Percentiles rank a stretch among this genome's conserved stretches.
Evolutionary conservation across 2,113 vertebrate genomes (phyloP).

Genomic region (Aphyosemion australe): DNA sequence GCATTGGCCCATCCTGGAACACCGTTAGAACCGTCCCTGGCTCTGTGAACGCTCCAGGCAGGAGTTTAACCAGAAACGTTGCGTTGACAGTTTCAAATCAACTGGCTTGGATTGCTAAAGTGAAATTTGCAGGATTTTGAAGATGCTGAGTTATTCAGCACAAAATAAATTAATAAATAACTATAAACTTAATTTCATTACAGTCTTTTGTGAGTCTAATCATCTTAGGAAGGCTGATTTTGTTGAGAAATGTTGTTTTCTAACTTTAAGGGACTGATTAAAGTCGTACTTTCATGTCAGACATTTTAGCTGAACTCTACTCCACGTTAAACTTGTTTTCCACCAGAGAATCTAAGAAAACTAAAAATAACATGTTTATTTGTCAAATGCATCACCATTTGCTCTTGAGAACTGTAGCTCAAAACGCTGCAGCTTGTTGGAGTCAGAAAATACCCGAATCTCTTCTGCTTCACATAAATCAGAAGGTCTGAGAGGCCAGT

Average conservation of each 20-base stretch:
- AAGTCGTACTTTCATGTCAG: too few species aligned
- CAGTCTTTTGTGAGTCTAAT: neutral
- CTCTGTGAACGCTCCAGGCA: too few species aligned
- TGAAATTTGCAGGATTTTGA: neutral
- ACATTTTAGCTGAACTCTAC: too few species aligned
- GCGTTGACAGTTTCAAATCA: too few species aligned
- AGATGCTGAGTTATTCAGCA: neutral
- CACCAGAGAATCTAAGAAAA: slow-evolving; percentile 22
- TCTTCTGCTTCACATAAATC: slow-evolving; percentile 47
- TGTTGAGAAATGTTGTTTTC: neutral
- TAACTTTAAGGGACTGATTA: too few species aligned
- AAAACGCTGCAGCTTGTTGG: slow-evolving; percentile 51
- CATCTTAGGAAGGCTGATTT: slow-evolving; percentile 35
- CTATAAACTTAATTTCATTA: neutral
- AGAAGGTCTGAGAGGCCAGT: slow-evolving; percentile 31
- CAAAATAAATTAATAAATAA: neutral
- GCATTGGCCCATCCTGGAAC: too few species aligned
- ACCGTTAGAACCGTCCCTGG: too few species aligned
- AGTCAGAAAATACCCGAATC: slow-evolving; percentile 43
- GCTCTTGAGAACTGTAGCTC: slow-evolving; percentile 21
- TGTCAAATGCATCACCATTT: slow-evolving; percentile 39
- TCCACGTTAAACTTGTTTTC: too few species aligned
- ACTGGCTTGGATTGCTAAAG: neutral
- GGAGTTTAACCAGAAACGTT: too few species aligned
- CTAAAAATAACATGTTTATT: slow-evolving; percentile 15